Evolutionary conservation across 2,888 invertebrate species (phyloP), one percentile per base, ranked within the genome.

Genomic region (Ephialtes manifestator): DNA sequence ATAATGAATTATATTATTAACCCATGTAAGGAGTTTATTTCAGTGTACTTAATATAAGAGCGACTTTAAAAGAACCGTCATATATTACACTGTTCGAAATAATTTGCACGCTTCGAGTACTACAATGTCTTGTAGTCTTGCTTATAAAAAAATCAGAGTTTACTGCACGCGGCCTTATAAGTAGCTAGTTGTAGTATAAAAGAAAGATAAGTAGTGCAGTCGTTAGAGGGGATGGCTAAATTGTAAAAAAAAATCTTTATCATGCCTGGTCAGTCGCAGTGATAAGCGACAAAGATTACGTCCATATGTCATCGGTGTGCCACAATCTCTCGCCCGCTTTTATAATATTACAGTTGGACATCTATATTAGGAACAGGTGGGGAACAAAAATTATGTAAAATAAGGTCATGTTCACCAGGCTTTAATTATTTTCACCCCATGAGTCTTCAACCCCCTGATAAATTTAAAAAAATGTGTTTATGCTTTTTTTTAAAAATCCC

Each of bases 271-370:
- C 85, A 82, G 79, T 80, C 79, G 82, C 82, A 80, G 83, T 83
- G 92, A 91, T 91, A 91, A 91, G 89, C 81, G 48, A 13, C 51
- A 13, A 84, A 91, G 91, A 92, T 91, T 92, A 91, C 87, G 84
- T 87, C 90, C 91, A 90, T 91, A 91, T 91, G 91, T 89, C 90
- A 89, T 89, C 82, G 83, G 84, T 86, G 87, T 89, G 86, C 85
- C 81, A 68, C 60, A 74, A 46, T 60, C 70, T 74, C 76, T 78
- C 28, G 39, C 75, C 68, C 72, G 70, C 65, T 78, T 79, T 67
- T 71, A 43, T 76, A 83, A 79, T 60, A 79, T 65, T 70, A 75
- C 70, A 39, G 48, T 51, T 5, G n/a, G 53, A 53, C 31, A 15
- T 76, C 20, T 24, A n/a, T 48, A 5, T 18, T 46, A 35, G 5